A percentile compares a stretch with the other conserved stretches of the same genome.
Evolutionary conservation across 2,888 invertebrate genomes (phyloP).

Genomic region (Anaspis maculata): DNA sequence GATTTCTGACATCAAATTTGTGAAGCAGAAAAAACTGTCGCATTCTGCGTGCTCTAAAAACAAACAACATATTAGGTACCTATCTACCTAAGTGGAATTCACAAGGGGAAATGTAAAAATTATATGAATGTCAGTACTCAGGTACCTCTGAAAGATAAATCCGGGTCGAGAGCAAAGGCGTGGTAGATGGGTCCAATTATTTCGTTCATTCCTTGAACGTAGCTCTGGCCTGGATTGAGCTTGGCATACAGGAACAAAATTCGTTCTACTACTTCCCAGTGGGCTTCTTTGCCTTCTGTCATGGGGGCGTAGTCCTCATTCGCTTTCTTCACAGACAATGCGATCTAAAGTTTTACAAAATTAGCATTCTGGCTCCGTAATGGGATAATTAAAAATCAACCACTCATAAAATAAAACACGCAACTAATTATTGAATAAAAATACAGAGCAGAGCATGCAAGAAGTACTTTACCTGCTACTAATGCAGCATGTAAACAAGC

Average conservation of each 20-base stretch:
- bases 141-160: conserved; percentile 58
- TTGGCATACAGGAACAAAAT: conserved; percentile 97
- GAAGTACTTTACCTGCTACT: conserved; percentile 19
- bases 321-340: conserved; percentile 68
- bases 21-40: conserved; percentile 97
- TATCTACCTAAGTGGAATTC: not conserved
- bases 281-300: conserved; percentile 87
- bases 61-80: conserved; percentile 3
- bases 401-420: not conserved
- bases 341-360: conserved; percentile 45
- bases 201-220: conserved; percentile 99
- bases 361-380: not conserved
- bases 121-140: no score
- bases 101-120: no score
- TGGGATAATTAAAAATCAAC: not conserved
- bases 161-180: conserved; percentile 86
- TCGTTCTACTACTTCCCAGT: conserved; percentile 97
- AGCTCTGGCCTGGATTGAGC: conserved; percentile 93
- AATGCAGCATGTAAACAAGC: no score
- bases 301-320: conserved; percentile 74
- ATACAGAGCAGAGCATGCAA: not conserved
- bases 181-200: conserved; percentile 98
- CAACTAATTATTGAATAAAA: conserved; percentile 2
- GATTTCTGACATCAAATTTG: conserved; percentile 95
- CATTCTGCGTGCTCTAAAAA: conserved; percentile 83